Conservation (phyloP, 1,140 invertebrate genomes). For the Brachionus asplanchnoidis region DNA sequence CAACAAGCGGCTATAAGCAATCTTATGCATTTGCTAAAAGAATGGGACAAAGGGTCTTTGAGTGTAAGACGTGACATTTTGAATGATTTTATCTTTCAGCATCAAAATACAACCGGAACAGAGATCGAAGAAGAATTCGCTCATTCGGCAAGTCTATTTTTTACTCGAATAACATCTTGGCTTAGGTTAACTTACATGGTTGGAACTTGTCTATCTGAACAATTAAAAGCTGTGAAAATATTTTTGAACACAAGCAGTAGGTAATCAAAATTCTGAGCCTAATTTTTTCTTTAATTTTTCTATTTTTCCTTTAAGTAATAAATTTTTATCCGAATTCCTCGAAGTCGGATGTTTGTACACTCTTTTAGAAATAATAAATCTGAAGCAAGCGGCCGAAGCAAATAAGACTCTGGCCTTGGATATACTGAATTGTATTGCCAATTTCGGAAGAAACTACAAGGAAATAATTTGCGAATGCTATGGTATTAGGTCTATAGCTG, state of each 20-base stretch:
- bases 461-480: constrained; percentile 58
- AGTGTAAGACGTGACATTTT: constrained; percentile 51
- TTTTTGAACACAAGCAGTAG: constrained; percentile 57
- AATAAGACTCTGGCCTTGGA: constrained; percentile 53
- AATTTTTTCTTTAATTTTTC: not conserved
- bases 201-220: constrained; percentile 53
- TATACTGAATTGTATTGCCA: constrained; percentile 52
- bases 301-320: constrained; percentile 48
- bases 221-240: constrained; percentile 51
- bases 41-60: constrained; percentile 57
- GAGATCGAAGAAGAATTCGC: constrained; percentile 57
- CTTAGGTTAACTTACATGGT: constrained; percentile 54
- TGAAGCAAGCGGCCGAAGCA: constrained; percentile 54
- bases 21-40: constrained; percentile 51
- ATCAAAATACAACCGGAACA: constrained; percentile 56
- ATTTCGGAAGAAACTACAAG: constrained; percentile 56
- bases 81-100: constrained; percentile 53
- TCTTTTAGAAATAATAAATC: constrained; percentile 53
- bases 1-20: constrained; percentile 53
- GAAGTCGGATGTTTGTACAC: constrained; percentile 56
- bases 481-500: constrained; percentile 56
- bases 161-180: constrained; percentile 56
- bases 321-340: constrained; percentile 56
- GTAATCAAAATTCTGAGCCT: constrained; percentile 45
- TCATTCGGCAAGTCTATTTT: constrained; percentile 56